Conservation (phyloP, 2,888 invertebrate species). For the Subacronicta megacephala region DNA sequence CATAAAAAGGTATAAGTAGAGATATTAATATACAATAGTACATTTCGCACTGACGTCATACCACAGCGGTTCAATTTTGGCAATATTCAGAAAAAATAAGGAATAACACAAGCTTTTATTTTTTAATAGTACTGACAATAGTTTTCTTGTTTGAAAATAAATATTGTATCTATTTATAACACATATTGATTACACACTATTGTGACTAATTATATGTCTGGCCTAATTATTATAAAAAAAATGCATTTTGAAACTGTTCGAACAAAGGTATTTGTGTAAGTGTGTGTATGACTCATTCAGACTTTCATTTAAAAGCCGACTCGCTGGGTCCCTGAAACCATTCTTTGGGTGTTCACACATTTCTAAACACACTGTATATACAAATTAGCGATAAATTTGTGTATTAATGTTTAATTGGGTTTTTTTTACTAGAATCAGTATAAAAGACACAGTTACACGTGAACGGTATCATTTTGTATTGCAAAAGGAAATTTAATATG, state of each 20-base stretch:
- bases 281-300: constrained; percentile 72
- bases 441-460: constrained; percentile 6
- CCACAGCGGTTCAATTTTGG: too few relatives aligned
- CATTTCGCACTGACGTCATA: too few relatives aligned
- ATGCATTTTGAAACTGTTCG: constrained; percentile 45
- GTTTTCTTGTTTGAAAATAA: not conserved
- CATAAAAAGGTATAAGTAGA: too few relatives aligned
- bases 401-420: constrained; percentile 9
- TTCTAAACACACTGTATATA: constrained; percentile 66
- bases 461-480: constrained; percentile 1
- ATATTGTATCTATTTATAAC: too few relatives aligned
- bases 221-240: constrained; percentile 62
- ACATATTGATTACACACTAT: constrained; percentile 9
- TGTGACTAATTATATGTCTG: constrained; percentile 68
- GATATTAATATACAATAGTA: too few relatives aligned
- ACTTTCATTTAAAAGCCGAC: constrained; percentile 74
- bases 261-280: constrained; percentile 63
- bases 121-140: not conserved
- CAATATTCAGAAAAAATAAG: too few relatives aligned
- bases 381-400: constrained; percentile 36
- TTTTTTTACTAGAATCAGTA: constrained; percentile 16
- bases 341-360: constrained; percentile 32
- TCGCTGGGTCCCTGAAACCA: constrained; percentile 39
- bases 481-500: constrained; percentile 21
- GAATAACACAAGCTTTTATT: too few relatives aligned